phyloP scores from a whole-genome alignment of 2,888 invertebrate genomes.

The Dynastes grantii region DNA sequence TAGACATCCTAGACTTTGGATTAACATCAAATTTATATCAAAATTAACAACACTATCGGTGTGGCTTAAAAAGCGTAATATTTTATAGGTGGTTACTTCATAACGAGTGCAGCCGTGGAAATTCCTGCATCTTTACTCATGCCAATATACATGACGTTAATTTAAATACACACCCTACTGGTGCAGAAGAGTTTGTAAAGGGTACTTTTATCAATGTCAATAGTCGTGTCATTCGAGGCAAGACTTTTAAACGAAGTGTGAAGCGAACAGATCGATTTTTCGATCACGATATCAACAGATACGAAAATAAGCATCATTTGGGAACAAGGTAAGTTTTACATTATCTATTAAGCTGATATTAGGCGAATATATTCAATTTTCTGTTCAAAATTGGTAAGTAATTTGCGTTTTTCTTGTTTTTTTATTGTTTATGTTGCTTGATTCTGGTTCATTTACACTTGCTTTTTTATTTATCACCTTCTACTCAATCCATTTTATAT shows the following conservation, averaged over 20 bases:
- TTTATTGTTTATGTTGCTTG: neutral
- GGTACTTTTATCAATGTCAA: slow-evolving; percentile 34
- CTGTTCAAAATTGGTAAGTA: slow-evolving; percentile 11
- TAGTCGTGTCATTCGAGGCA: slow-evolving; percentile 15
- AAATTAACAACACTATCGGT: slow-evolving; percentile 27
- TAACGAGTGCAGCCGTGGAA: slow-evolving; percentile 51
- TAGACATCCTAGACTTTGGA: neutral
- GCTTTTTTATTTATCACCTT: neutral
- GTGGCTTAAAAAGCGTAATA: neutral
- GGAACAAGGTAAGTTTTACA: slow-evolving; percentile 20
- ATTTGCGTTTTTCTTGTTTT: neutral
- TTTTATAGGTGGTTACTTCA: slow-evolving; percentile 52
- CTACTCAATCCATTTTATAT: neutral
- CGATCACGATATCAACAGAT: slow-evolving; percentile 21
- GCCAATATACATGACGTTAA: slow-evolving; percentile 47
- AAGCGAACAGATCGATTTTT: slow-evolving; percentile 14
- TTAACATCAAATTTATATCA: neutral
- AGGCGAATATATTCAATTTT: neutral
- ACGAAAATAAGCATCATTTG: slow-evolving; percentile 16
- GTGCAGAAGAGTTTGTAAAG: slow-evolving; percentile 49
- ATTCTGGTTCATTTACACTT: neutral
- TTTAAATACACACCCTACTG: slow-evolving; percentile 44
- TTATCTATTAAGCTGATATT: neutral
- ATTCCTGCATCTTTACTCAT: slow-evolving; percentile 49
- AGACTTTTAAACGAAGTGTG: slow-evolving; percentile 26